Base-by-base conservation (phyloP, 2,888 invertebrate genomes). In the Drosophila pullipes region DNA sequence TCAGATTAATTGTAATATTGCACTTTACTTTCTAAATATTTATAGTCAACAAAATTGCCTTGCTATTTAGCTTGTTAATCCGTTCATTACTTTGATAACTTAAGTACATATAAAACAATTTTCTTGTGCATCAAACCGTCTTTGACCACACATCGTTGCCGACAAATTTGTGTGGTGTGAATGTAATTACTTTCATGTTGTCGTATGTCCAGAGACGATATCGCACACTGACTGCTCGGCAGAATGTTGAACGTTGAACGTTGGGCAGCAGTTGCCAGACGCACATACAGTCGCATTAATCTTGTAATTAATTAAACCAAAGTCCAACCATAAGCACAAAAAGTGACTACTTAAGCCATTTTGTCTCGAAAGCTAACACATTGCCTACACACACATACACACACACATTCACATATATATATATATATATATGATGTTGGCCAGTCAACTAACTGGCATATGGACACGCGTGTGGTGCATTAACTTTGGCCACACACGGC, bases 261-360 rank as follows among this genome's bases (percentile, higher is more conserved):
- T 57, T 57, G 63, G 69, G 52, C 67, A 69, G 69, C 65, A 78
- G 79, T 83, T 76, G 66, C 66, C 63, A 71, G 67, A 55, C 63
- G 44, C 63, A 59, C 52, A 49, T 47, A 52, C 47, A 78, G 84
- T 74, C 81, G 74, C 91, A 90, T 87, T 87, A 87, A 87, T 87
- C 91, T 87, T 87, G 91, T 90, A 87, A 87, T 87, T 87, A 87
- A 87, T 87, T 87, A 89, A 87, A 90, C 88, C 89, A 90, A 91
- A 87, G 88, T 89, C 91, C 91, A 73, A 72, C 86, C 87, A 88
- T 86, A 86, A 87, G 87, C 87, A 87, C 91, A 89, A 87, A 90
- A 90, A 90, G 82, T 87, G 91, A 87, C 89, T 87, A 90, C 87
- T 90, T 90, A 87, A 87, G 87, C 87, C 87, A 87, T 87, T 87